Evolutionary conservation across 2,113 vertebrate species (phyloP).

Genomic region (Cheirogaleus medius): DNA sequence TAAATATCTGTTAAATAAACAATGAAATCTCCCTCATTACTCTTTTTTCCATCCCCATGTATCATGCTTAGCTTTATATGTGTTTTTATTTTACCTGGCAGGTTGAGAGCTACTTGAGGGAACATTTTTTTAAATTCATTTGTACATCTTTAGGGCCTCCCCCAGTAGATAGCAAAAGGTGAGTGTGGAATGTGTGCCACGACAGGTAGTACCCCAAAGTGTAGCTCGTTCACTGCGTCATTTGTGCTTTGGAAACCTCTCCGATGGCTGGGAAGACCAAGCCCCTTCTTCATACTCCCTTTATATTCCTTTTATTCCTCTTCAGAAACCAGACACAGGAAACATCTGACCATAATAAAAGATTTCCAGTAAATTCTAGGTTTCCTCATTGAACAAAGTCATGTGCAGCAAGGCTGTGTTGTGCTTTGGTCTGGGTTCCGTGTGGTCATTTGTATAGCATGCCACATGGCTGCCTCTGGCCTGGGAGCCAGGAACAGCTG

Average conservation of each 20-base stretch:
- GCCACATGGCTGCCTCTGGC: conserved; percentile 21
- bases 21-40: neutral
- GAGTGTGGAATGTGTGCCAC: neutral
- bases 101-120: neutral
- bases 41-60: neutral
- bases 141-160: neutral
- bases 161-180: neutral
- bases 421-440: conserved; percentile 1
- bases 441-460: conserved; percentile 1
- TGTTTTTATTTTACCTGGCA: conserved; percentile 37
- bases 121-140: neutral
- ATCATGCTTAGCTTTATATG: neutral
- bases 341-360: conserved; percentile 82
- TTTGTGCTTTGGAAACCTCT: neutral
- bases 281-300: conserved; percentile 59
- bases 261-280: neutral
- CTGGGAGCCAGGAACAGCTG: conserved; percentile 41
- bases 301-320: conserved; percentile 54
- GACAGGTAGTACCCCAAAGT: neutral
- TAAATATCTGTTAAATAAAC: neutral
- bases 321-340: conserved; percentile 82
- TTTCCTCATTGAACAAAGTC: conserved; percentile 72
- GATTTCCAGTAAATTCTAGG: conserved; percentile 71
- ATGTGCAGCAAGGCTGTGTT: conserved; percentile 15
- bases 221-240: neutral